Evolutionary conservation across 2,113 vertebrate genomes (phyloP).

Genomic region (Phoenicopterus ruber): DNA sequence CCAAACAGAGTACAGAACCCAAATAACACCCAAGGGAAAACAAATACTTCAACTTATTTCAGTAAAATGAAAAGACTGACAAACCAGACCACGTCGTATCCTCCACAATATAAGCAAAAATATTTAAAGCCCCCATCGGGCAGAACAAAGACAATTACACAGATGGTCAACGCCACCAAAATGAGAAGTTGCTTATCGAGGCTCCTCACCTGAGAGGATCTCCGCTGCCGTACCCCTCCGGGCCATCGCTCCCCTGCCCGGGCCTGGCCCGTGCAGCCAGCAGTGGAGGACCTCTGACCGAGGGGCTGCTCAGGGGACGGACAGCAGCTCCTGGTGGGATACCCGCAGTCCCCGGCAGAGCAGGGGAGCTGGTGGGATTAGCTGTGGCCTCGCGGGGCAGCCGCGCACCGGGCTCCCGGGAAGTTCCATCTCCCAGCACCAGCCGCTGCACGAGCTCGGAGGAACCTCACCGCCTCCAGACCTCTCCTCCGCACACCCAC

Average conservation of each 20-base stretch:
- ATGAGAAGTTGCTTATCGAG: fast-evolving
- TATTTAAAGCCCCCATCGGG: neutral
- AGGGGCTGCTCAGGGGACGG: neutral
- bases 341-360: neutral
- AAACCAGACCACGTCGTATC: fast-evolving
- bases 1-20: neutral
- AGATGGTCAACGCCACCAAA: neutral
- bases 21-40: neutral
- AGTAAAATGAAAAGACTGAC: neutral
- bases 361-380: neutral
- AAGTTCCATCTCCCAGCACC: neutral
- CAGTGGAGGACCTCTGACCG: neutral
- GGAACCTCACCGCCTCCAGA: neutral
- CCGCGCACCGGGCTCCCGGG: fast-evolving
- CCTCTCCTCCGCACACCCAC: neutral
- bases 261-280: neutral
- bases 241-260: neutral
- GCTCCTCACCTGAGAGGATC: neutral
- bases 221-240: neutral
- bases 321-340: neutral
- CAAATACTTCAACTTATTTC: neutral
- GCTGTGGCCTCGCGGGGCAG: neutral
- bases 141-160: neutral
- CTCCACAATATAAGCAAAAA: neutral
- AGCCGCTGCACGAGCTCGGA: fast-evolving